Conservation (phyloP, 2,888 invertebrate species). For the Xestia sexstrigata region DNA sequence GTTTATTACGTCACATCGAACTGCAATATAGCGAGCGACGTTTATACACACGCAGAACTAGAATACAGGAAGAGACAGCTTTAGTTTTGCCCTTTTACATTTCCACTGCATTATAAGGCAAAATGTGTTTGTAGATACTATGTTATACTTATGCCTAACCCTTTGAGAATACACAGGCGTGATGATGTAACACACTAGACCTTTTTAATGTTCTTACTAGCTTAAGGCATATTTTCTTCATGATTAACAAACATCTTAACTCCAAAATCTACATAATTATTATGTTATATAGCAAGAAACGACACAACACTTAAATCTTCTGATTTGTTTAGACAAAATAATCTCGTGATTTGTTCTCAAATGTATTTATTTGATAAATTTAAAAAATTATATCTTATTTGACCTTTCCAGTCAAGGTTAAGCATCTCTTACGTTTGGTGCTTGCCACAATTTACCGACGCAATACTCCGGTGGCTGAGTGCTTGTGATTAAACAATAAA, state of each 20-base stretch:
- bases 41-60: conserved; percentile 53
- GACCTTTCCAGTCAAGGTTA: conserved; percentile 53
- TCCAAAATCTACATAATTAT: too few species aligned
- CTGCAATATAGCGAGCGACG: conserved; percentile 70
- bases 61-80: conserved; percentile 1
- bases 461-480: conserved; percentile 85
- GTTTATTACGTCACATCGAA: conserved; percentile 75
- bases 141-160: background rate
- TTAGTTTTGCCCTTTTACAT: background rate
- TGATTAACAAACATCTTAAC: too few species aligned
- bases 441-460: conserved; percentile 85
- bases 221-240: background rate
- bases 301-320: background rate
- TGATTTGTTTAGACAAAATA: background rate
- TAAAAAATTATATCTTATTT: conserved; percentile 6
- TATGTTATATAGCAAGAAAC: background rate
- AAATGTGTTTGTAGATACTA: background rate
- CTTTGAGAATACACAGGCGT: background rate
- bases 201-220: background rate
- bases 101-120: background rate
- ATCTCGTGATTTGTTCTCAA: background rate
- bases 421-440: conserved; percentile 62
- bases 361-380: background rate
- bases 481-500: conserved; percentile 89
- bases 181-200: background rate